A percentile compares a stretch with the other conserved stretches of the same genome.
These are phyloP conservation scores for Platyscapa corneri DNA, from an alignment of 1,140 invertebrate genomes.

Conservation along the genomic window DNA sequence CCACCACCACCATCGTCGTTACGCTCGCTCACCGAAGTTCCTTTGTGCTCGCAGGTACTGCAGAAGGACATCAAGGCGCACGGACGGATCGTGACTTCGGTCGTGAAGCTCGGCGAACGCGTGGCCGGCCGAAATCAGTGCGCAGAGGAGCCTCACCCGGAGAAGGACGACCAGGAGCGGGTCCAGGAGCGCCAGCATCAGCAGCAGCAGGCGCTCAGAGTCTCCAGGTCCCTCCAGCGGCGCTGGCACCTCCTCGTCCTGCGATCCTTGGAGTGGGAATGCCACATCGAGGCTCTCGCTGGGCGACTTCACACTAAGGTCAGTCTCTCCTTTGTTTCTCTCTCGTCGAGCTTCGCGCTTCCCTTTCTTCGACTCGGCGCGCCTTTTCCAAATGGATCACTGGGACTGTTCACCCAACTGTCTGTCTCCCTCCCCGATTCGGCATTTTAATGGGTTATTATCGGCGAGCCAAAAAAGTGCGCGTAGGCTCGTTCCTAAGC, in stretches of 20 bases:
- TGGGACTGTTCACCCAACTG: too few relatives aligned
- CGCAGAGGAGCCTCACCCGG: slow-evolving; percentile 49
- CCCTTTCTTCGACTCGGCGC: too few relatives aligned
- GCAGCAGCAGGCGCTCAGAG: slow-evolving; percentile 66
- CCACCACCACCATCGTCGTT: too few relatives aligned
- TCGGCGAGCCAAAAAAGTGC: too few relatives aligned
- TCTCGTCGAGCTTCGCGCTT: too few relatives aligned
- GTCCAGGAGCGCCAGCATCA: slow-evolving; percentile 59
- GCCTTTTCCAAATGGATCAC: too few relatives aligned
- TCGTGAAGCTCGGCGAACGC: slow-evolving; percentile 78
- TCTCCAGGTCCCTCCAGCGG: slow-evolving; percentile 80
- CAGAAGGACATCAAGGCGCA: slow-evolving; percentile 90
- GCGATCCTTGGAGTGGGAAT: slow-evolving; percentile 91
- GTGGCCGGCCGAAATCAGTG: slow-evolving; percentile 55
- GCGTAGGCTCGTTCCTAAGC: too few relatives aligned
- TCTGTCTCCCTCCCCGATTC: too few relatives aligned
- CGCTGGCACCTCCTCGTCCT: slow-evolving; percentile 92
- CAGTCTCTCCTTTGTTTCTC: not conserved
- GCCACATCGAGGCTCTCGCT: slow-evolving; percentile 82
- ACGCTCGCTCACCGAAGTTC: too few relatives aligned
- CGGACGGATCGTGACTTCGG: slow-evolving; percentile 86
- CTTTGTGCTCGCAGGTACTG: slow-evolving; percentile 79
- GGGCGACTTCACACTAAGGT: slow-evolving; percentile 70
- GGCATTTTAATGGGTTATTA: too few relatives aligned
- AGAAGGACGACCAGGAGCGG: slow-evolving; percentile 50